These are phyloP conservation scores for Tuta absoluta DNA, from an alignment of 2,888 invertebrate genomes.

Conservation along the genomic window DNA sequence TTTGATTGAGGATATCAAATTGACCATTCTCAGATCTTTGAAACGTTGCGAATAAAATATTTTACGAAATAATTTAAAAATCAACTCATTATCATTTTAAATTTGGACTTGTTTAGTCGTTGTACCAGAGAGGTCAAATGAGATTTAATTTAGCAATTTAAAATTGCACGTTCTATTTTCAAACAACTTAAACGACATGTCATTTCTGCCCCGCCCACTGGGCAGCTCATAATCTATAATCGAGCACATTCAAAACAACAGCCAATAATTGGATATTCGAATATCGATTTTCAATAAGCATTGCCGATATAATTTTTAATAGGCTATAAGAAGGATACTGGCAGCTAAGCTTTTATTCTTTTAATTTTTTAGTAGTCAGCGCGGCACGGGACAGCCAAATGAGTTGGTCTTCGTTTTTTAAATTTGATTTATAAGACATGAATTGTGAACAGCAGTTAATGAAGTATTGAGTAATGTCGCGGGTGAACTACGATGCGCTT, in stretches of 20 bases:
- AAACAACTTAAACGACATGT: constrained; percentile 57
- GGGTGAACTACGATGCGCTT: constrained; percentile 43
- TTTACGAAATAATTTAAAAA: not conserved
- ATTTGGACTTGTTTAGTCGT: not conserved
- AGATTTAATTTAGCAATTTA: constrained; percentile 11
- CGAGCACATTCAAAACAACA: constrained; percentile 46
- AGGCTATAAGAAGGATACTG: constrained; percentile 64
- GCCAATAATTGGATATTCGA: constrained; percentile 64
- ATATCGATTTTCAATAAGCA: constrained; percentile 71
- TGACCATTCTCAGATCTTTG: not conserved
- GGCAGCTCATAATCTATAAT: constrained; percentile 46
- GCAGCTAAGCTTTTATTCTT: constrained; percentile 40
- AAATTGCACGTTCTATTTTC: constrained; percentile 23
- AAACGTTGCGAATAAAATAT: not conserved
- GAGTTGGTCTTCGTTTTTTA: constrained; percentile 64
- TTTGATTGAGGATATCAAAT: constrained; percentile 39
- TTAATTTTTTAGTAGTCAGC: constrained; percentile 53
- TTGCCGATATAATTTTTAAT: constrained; percentile 70
- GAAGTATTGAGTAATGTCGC: constrained; percentile 69
- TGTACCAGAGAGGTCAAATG: not conserved
- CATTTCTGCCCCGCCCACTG: constrained; percentile 56
- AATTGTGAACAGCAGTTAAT: constrained; percentile 68
- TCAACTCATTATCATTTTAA: not conserved
- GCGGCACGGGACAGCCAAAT: constrained; percentile 62
- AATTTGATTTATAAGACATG: constrained; percentile 70